phyloP scores from a whole-genome alignment of 2,888 invertebrate genomes.

The Eurytoma adleriae region DNA sequence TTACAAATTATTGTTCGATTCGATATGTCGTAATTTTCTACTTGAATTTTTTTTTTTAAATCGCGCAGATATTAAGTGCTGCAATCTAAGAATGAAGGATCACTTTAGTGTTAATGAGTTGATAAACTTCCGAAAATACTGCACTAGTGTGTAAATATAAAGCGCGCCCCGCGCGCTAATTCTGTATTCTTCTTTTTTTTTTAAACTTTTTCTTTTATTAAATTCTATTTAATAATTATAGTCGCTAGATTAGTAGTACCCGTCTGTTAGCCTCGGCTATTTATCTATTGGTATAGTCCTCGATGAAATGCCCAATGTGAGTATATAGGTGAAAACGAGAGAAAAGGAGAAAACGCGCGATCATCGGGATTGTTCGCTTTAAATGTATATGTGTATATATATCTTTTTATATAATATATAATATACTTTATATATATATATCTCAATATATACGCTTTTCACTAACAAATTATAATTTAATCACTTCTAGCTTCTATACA shows the following conservation, averaged over 20 bases:
- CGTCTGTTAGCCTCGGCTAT: conserved; percentile 42
- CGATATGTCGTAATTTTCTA: no score
- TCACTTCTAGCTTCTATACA: conserved; percentile 33
- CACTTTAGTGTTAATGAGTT: not conserved
- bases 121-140: conserved; percentile 35
- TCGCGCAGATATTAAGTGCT: no score
- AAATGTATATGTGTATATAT: not conserved
- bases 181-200: conserved; percentile 2
- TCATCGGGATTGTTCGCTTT: conserved; percentile 8
- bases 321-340: conserved; percentile 17
- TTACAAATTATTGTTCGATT: no score
- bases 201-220: conserved; percentile 1
- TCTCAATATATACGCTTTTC: conserved; percentile 3
- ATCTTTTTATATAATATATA: conserved; percentile 28
- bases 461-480: conserved; percentile 45
- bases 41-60: no score
- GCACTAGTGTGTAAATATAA: conserved; percentile 39
- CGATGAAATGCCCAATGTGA: conserved; percentile 27
- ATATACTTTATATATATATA: conserved; percentile 13
- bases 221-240: not conserved
- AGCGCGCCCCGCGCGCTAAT: conserved; percentile 25
- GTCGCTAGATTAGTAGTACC: conserved; percentile 50
- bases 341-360: conserved; percentile 14
- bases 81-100: no score
- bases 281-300: conserved; percentile 12